Percentiles rank a stretch among this genome's conserved stretches.
Conservation (phyloP, 2,113 vertebrate genomes). For the Artemisiospiza belli region DNA sequence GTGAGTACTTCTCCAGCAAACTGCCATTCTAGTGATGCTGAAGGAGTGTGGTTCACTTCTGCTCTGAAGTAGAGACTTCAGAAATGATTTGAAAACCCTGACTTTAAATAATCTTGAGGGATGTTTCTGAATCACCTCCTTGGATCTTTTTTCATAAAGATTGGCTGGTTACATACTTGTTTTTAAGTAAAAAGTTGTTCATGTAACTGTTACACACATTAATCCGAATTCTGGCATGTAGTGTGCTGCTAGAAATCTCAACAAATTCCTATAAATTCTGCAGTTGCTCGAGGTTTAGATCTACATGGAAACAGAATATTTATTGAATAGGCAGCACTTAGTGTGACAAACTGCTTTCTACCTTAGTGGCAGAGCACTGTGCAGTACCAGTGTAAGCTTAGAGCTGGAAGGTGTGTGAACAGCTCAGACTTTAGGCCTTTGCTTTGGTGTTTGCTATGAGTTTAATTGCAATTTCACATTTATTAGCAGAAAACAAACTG, state of each 20-base stretch:
- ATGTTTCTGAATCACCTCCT: not conserved
- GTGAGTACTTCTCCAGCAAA: not conserved
- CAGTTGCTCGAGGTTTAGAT: fast-evolving
- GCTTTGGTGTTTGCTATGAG: not conserved
- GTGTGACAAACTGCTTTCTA: not conserved
- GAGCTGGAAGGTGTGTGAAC: not conserved
- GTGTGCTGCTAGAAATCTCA: not conserved
- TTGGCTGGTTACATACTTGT: not conserved
- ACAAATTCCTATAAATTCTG: not conserved
- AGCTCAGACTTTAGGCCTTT: not conserved
- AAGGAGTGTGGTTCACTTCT: not conserved
- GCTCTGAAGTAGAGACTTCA: not conserved
- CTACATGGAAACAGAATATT: not conserved
- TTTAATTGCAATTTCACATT: not conserved
- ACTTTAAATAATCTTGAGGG: not conserved
- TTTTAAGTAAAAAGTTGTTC: not conserved
- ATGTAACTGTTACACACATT: not conserved
- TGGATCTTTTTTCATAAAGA: not conserved
- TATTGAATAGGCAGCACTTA: not conserved
- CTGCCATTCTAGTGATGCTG: not conserved
- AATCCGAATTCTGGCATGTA: not conserved
- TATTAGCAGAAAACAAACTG: not conserved
- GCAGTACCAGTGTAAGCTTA: not conserved
- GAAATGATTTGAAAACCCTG: not conserved
- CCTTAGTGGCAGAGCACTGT: not conserved